Conservation (phyloP, 2,797 vertebrate species). For the Cryptoblepharus egeriae region DNA sequence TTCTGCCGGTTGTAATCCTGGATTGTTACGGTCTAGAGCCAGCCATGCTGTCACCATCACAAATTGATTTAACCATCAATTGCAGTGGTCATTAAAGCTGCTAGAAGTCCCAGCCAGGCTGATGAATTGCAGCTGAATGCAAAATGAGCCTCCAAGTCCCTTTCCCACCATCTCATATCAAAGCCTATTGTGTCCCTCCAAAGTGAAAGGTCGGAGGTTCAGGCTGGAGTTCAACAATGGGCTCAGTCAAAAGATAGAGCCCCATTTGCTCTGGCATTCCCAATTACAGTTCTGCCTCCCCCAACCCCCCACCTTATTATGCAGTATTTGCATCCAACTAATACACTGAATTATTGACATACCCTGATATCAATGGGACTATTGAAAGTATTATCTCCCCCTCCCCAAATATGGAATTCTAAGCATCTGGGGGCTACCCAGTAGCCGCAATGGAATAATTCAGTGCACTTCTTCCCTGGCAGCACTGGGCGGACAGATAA, state of each 20-base stretch:
- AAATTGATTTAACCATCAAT: constrained; percentile 96
- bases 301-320: constrained; percentile 80
- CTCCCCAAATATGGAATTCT: constrained; percentile 79
- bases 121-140: constrained; percentile 87
- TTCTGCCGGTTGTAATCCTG: constrained; percentile 85
- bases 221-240: constrained; percentile 87
- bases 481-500: constrained; percentile 39
- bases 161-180: constrained; percentile 93
- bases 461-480: constrained; percentile 58
- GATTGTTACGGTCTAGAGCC: constrained; percentile 89
- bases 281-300: constrained; percentile 81
- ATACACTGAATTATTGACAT: constrained; percentile 80
- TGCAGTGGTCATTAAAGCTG: constrained; percentile 87
- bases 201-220: constrained; percentile 89
- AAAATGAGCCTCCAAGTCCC: constrained; percentile 82
- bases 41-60: constrained; percentile 91
- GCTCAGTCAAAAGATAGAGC: constrained; percentile 81
- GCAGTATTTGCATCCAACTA: constrained; percentile 80
- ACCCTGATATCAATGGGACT: constrained; percentile 78
- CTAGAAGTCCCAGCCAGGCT: constrained; percentile 83
- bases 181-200: constrained; percentile 92
- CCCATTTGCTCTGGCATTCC: constrained; percentile 77
- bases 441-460: constrained; percentile 66
- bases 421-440: constrained; percentile 76
- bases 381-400: constrained; percentile 73